Conservation (phyloP, 2,113 vertebrate genomes). For the Tenebrosternarchus preto region DNA sequence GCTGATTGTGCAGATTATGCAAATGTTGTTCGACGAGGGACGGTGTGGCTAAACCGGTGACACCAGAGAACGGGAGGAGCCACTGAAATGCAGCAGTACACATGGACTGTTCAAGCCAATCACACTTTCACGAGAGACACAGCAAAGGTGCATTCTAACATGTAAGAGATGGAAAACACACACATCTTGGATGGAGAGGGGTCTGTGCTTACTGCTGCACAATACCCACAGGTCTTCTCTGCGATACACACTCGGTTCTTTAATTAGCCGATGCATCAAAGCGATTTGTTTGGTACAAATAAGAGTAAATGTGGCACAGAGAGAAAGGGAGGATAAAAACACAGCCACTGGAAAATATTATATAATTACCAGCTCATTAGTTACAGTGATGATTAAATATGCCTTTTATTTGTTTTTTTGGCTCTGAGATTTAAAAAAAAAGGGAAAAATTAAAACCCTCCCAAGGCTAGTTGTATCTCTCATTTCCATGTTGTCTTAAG, state of each 20-base stretch:
- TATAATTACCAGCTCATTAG: constrained; percentile 36
- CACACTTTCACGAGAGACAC: constrained; percentile 15
- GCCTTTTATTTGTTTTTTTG: constrained; percentile 26
- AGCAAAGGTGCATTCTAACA: background rate
- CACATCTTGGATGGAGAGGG: background rate
- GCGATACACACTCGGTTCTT: background rate
- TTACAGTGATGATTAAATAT: constrained; percentile 36
- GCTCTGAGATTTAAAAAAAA: background rate
- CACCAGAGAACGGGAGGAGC: background rate
- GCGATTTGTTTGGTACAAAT: constrained; percentile 31
- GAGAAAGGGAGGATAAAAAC: background rate
- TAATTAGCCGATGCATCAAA: constrained; percentile 38
- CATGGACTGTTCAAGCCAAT: constrained; percentile 21
- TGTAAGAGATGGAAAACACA: background rate
- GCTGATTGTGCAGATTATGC: constrained; percentile 98
- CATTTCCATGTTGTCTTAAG: background rate
- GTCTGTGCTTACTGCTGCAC: background rate
- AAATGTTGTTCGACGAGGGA: constrained; percentile 82
- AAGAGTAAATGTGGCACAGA: constrained; percentile 35
- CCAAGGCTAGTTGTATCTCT: background rate
- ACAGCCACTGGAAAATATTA: background rate
- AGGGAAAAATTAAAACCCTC: background rate
- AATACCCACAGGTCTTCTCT: constrained; percentile 13
- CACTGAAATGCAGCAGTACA: constrained; percentile 14
- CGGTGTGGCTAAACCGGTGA: constrained; percentile 80